Base-by-base conservation (phyloP, 2,113 vertebrate species). In the Corythornis vintsioides region DNA sequence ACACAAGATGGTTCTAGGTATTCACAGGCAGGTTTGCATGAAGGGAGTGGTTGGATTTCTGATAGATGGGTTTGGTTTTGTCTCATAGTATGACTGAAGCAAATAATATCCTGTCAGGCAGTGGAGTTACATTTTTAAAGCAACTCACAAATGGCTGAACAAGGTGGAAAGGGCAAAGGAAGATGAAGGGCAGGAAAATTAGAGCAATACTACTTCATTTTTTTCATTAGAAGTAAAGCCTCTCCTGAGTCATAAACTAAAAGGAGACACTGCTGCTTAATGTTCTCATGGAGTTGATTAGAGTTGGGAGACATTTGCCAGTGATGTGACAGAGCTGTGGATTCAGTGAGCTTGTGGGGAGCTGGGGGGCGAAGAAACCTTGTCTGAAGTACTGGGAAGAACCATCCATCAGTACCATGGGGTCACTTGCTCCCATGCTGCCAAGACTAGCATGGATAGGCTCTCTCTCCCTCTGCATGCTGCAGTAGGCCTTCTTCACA, bases 261-360 rank as follows among this genome's bases (percentile, higher is more conserved):
- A 83, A 94, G 50, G 45, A 80, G 86, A 90, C 83, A 25, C 70
- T 65, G 57, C 73, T 88, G 40, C 57, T 72, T 88, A 78, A 71
- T 92, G 93, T 95, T 93, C 73, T 94, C 16, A 64, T 17, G 4
- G 57, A 55, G 84, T 40, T 89, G 63, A 94, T 90, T 90, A 76
- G 86, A 74, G n/a, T 8, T 63, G 42, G 66, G 59, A 93, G 69
- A 25, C 8, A 2, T 63, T 91, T 78, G 11, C 50, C 9, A 8
- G 52, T 63, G 71, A 26, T 1, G 5, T 29, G 33, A 59, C 25
- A 64, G 66, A 45, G 61, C 38, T 88, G 73, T 60, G 65, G 43
- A 38, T 71, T 57, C 55, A 26, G 75, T 8, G 82, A 22, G n/a
- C 63, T 91, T 66, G 75, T 74, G 24, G 52, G 42, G 26, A 47